Percentiles rank a stretch among this genome's conserved stretches.
Evolutionary conservation across 2,888 invertebrate species (phyloP).

Genomic region (Trachelus tabidus): DNA sequence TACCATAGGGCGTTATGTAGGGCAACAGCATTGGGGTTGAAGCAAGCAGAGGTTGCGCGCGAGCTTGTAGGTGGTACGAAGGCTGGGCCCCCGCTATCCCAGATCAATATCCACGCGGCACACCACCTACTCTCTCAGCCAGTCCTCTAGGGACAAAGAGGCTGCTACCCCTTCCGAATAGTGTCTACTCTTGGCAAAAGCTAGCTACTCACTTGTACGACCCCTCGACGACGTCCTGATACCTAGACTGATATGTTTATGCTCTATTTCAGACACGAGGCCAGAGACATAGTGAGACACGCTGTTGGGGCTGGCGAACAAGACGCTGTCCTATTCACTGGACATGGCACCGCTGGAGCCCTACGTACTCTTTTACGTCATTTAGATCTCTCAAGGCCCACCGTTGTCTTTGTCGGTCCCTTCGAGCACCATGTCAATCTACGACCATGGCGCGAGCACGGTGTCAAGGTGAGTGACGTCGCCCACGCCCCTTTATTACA

Average conservation of each 20-base stretch:
- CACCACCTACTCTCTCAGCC: constrained; percentile 3
- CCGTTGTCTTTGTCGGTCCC: constrained; percentile 83
- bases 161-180: neutral
- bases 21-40: constrained; percentile 24
- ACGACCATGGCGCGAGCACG: constrained; percentile 84
- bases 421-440: constrained; percentile 82
- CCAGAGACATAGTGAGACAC: constrained; percentile 81
- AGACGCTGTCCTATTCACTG: constrained; percentile 63
- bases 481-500: neutral
- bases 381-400: constrained; percentile 73
- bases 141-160: constrained; percentile 1
- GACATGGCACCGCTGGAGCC: constrained; percentile 80
- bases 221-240: neutral
- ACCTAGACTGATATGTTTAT: neutral
- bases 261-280: constrained; percentile 76
- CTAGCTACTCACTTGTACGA: neutral
- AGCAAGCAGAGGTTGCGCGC: constrained; percentile 19
- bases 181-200: neutral
- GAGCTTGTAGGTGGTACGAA: neutral
- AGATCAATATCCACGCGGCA: constrained; percentile 55
- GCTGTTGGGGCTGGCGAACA: constrained; percentile 84
- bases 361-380: constrained; percentile 81
- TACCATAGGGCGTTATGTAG: constrained; percentile 21
- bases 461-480: constrained; percentile 73
- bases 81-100: constrained; percentile 28